Evolutionary conservation across 2,797 vertebrate genomes (phyloP), one percentile per base, ranked within the genome.

Genomic region (Clarias pachynema): DNA sequence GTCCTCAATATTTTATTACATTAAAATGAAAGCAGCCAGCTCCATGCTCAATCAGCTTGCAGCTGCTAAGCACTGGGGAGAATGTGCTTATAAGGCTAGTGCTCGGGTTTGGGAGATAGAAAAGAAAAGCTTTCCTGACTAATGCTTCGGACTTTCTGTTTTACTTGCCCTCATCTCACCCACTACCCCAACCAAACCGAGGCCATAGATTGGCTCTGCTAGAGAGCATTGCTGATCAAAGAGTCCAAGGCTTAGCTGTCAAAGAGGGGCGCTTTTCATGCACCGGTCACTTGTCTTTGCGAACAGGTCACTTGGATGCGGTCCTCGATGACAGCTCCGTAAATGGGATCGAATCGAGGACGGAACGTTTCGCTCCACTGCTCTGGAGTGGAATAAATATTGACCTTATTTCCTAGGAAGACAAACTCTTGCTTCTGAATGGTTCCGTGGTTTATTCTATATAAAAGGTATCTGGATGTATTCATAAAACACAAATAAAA

Each of bases 221-320:
- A 79, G 68, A 86, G 82, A 16, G 85, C 53, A 79, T 62, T 80
- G 87, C 86, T 89, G 91, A 93, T 91, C 86, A 92, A 91, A 87
- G 86, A 86, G 87, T 84, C 66, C 79, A 65, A 80, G 62, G 74
- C 24, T 57, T 49, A 83, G 83, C 68, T 74, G 6, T 83, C 62
- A 72, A 74, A 59, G 79, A 66, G 44, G 68, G 68, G 69, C 68
- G 34, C 73, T n/a, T 86, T 86, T 86, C 44, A 79, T 63, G 73
- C 78, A 84, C 44, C 73, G 60, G 37, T 62, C 63, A 68, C 75
- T 87, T 84, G 75, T 84, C 79, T 83, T 77, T 87, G 83, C 68
- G 73, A 89, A 75, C 78, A 62, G 63, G n/a, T 81, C 84, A n/a
- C 59, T 86, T n/a, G 59, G 74, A 83, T 37, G n/a, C 74, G 75